Evolutionary conservation across 2,888 invertebrate species (phyloP).

Genomic region (Electrophaes corylata): DNA sequence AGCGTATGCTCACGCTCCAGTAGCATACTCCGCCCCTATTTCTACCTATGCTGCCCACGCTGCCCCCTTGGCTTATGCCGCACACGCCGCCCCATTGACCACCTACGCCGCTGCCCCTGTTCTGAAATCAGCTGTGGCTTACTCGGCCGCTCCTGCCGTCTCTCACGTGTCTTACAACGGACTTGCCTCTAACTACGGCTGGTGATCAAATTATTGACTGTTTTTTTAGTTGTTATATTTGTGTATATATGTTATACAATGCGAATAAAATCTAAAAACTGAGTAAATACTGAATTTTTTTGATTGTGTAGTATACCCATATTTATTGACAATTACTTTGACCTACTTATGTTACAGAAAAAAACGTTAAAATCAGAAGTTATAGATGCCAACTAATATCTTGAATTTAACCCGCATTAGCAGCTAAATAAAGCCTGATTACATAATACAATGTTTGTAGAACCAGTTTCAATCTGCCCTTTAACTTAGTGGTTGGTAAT

Average conservation of each 20-base stretch:
- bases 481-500: conserved; percentile 18
- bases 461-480: conserved; percentile 26
- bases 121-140: conserved; percentile 71
- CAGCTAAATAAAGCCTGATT: neutral
- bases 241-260: conserved; percentile 74
- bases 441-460: conserved; percentile 10
- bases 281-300: neutral
- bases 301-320: neutral
- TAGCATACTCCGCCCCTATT: conserved; percentile 53
- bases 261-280: conserved; percentile 64
- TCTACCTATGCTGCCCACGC: conserved; percentile 51
- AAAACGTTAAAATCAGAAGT: neutral
- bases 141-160: conserved; percentile 84
- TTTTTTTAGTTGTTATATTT: conserved; percentile 60
- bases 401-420: neutral
- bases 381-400: neutral
- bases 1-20: conserved; percentile 50
- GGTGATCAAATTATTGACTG: conserved; percentile 77
- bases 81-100: conserved; percentile 50
- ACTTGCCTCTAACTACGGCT: conserved; percentile 85
- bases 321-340: too few relatives aligned
- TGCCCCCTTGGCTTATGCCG: conserved; percentile 58
- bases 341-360: too few relatives aligned
- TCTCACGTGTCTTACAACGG: conserved; percentile 87
- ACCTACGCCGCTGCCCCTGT: conserved; percentile 58